phyloP scores from a whole-genome alignment of 2,888 invertebrate genomes.

The Halictus ligatus region DNA sequence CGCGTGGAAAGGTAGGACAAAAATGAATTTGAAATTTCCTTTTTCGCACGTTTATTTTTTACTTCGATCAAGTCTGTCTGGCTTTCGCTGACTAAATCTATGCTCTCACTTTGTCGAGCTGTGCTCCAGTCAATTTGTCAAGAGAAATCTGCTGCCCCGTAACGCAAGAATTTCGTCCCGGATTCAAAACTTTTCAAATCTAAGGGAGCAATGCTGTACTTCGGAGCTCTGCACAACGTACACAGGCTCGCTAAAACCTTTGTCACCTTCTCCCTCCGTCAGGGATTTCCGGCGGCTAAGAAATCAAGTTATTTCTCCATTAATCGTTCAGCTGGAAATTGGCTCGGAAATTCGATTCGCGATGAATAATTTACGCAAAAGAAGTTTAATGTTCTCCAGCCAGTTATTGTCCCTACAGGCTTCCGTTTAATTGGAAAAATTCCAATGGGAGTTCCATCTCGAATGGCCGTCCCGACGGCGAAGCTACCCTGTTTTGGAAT shows the following conservation, averaged over 20 bases:
- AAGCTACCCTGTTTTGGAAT: neutral
- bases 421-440: slow-evolving; percentile 12
- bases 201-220: neutral
- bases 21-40: neutral
- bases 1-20: fast-evolving
- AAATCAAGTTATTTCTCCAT: slow-evolving; percentile 10
- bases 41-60: too few species aligned
- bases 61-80: neutral
- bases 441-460: neutral
- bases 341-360: neutral
- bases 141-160: neutral
- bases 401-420: neutral
- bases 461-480: neutral
- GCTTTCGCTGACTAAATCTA: neutral
- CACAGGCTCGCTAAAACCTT: neutral
- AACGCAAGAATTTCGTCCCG: neutral
- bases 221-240: neutral
- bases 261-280: neutral
- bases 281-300: slow-evolving; percentile 7
- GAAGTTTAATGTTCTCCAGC: slow-evolving; percentile 9
- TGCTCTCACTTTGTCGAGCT: neutral
- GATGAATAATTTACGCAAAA: slow-evolving; percentile 9
- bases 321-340: slow-evolving; percentile 4
- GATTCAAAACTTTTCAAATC: neutral
- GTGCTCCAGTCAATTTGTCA: neutral